Conservation (phyloP, 2,888 invertebrate genomes). For the Phaedon cochleariae region DNA sequence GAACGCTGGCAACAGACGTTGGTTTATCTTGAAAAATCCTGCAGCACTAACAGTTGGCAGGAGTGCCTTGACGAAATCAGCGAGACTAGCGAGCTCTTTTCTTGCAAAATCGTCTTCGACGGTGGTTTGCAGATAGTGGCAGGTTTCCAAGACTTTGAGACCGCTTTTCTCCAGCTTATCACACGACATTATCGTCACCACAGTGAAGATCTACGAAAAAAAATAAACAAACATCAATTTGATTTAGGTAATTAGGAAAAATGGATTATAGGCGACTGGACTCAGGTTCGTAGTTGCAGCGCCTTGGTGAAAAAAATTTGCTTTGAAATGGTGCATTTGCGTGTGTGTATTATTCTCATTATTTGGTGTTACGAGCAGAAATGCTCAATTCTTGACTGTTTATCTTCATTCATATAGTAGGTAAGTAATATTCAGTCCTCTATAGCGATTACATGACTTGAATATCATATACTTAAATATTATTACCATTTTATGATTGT, state of each 20-base stretch:
- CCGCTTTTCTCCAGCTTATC: constrained; percentile 24
- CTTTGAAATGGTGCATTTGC: too few relatives aligned
- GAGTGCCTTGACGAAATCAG: constrained; percentile 18
- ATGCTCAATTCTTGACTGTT: too few relatives aligned
- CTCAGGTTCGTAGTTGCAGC: too few relatives aligned
- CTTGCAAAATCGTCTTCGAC: constrained; percentile 10
- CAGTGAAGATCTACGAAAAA: constrained; percentile 6
- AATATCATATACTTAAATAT: too few relatives aligned
- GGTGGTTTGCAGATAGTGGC: constrained; percentile 18
- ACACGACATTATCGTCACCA: constrained; percentile 14
- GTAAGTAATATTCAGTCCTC: too few relatives aligned
- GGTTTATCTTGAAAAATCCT: constrained; percentile 27
- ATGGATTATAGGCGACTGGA: not conserved
- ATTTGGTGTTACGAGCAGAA: too few relatives aligned
- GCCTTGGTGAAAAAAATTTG: too few relatives aligned
- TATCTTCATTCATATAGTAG: too few relatives aligned
- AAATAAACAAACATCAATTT: not conserved
- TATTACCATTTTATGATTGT: too few relatives aligned
- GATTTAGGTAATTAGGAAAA: not conserved
- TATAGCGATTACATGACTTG: too few relatives aligned
- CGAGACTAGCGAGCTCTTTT: constrained; percentile 14
- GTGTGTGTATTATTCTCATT: too few relatives aligned
- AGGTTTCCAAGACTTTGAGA: constrained; percentile 17
- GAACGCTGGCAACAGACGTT: constrained; percentile 23
- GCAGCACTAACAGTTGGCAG: constrained; percentile 25